Percentiles rank a stretch among this genome's conserved stretches.
phyloP scores from a whole-genome alignment of 2,113 vertebrate genomes.

The Tringa solitaria region DNA sequence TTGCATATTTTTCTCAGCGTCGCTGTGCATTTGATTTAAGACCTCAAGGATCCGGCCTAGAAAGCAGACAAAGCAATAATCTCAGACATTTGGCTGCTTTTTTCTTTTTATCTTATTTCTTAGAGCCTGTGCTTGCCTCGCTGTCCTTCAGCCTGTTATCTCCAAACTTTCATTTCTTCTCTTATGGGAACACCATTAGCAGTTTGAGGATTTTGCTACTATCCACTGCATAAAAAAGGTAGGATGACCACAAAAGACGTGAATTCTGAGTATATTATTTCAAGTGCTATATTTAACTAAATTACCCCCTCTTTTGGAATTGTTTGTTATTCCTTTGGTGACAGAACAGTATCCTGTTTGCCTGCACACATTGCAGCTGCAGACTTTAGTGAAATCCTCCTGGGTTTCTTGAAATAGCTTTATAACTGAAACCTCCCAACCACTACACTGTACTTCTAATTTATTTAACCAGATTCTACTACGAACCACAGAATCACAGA shows the following conservation, averaged over 20 bases:
- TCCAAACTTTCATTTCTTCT: neutral
- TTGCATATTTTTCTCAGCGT: neutral
- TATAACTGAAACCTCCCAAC: neutral
- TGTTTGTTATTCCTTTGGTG: constrained; percentile 68
- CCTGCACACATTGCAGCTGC: constrained; percentile 56
- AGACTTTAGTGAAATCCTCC: constrained; percentile 48
- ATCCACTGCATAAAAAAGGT: neutral
- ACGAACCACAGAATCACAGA: neutral
- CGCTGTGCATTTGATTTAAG: neutral
- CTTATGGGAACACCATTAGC: neutral
- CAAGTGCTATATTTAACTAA: constrained; percentile 61
- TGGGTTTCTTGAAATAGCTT: constrained; percentile 58
- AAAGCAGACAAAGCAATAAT: neutral
- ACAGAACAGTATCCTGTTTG: constrained; percentile 67
- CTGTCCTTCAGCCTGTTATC: neutral
- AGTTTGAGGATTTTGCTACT: neutral
- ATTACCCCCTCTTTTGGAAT: constrained; percentile 53
- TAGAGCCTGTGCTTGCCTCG: neutral
- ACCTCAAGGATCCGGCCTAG: neutral
- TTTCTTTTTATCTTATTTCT: neutral
- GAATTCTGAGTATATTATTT: constrained; percentile 31
- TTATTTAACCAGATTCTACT: neutral
- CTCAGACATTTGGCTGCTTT: neutral
- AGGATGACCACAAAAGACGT: neutral
- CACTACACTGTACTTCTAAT: neutral